Evolutionary conservation across 2,888 invertebrate genomes (phyloP), one percentile per base, ranked within the genome.

Genomic region (Drosophila tanythrix): DNA sequence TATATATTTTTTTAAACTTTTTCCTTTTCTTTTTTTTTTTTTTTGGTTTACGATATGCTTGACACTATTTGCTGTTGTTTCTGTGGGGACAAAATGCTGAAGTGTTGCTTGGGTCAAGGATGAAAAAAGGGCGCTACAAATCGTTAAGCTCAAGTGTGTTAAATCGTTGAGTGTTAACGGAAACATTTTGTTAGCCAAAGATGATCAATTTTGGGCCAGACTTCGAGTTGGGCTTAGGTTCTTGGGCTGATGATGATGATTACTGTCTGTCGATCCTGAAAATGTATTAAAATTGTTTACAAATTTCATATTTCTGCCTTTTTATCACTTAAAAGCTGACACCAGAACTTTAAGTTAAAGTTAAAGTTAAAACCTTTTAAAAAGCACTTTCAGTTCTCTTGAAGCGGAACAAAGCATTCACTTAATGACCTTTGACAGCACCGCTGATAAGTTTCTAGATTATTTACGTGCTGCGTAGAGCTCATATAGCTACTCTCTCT

Each of bases 81-180:
- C 53, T 31, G 15, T 15, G 25, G 65, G 55, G 70, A 64, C 62
- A 50, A 66, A 64, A 70, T 72, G 57, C 78, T 87, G 63, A 81
- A 87, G 84, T 82, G 56, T 77, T 67, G 31, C 31, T 69, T 62
- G 70, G 89, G 87, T 86, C 83, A 83, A 68, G 68, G 71, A 65
- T 55, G 50, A 69, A 64, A 67, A 82, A 66, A 57, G 52, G 57
- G 50, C n/a, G 33, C 70, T 76, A 65, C 60, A 64, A 81, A 77
- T 61, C 50, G 61, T 36, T 38, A 48, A 52, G 56, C 59, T 56
- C 27, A 53, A 74, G 58, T 59, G 68, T 52, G 50, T 60, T 55
- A 68, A 74, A 61, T 58, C 60, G 57, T 64, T 13, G 21, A 60
- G 57, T 70, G 76, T 64, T 52, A 80, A 66, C 67, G 71, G 67